Evolutionary conservation across 2,888 invertebrate species (phyloP).

Genomic region (Mechanitis messenoides): DNA sequence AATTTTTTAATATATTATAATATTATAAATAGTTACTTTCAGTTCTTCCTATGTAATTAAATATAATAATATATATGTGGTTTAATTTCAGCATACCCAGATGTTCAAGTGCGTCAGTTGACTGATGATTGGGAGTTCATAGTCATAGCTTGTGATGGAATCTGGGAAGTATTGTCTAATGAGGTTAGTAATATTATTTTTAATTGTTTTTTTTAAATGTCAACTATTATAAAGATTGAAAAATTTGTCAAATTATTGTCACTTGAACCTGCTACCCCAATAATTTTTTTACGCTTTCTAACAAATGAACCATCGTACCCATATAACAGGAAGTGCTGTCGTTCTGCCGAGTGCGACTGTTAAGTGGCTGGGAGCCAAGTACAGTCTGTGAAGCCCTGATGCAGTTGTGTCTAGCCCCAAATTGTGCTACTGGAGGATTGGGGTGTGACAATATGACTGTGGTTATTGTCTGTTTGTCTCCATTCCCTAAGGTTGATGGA

Average conservation of each 20-base stretch:
- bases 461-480: slow-evolving; percentile 85
- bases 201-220: slow-evolving; percentile 2
- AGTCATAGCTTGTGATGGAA: slow-evolving; percentile 98
- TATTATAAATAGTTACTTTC: no score
- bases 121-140: slow-evolving; percentile 97
- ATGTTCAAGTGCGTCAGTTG: slow-evolving; percentile 88
- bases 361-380: slow-evolving; percentile 90
- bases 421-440: slow-evolving; percentile 96
- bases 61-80: not conserved
- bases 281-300: no score
- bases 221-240: not conserved
- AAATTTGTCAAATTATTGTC: no score
- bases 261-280: no score
- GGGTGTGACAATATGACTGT: slow-evolving; percentile 99
- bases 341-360: slow-evolving; percentile 90
- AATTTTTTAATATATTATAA: no score
- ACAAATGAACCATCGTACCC: no score
- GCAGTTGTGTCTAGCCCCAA: slow-evolving; percentile 96
- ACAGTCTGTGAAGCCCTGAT: slow-evolving; percentile 97
- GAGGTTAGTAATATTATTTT: slow-evolving; percentile 67
- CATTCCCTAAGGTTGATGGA: slow-evolving; percentile 51
- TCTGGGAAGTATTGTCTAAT: slow-evolving; percentile 98
- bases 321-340: slow-evolving; percentile 85
- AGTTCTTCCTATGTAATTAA: no score
- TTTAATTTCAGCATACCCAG: slow-evolving; percentile 87